Evolutionary conservation across 2,888 invertebrate species (phyloP), one percentile per base, ranked within the genome.

Genomic region (Archaeoteleia sp.): DNA sequence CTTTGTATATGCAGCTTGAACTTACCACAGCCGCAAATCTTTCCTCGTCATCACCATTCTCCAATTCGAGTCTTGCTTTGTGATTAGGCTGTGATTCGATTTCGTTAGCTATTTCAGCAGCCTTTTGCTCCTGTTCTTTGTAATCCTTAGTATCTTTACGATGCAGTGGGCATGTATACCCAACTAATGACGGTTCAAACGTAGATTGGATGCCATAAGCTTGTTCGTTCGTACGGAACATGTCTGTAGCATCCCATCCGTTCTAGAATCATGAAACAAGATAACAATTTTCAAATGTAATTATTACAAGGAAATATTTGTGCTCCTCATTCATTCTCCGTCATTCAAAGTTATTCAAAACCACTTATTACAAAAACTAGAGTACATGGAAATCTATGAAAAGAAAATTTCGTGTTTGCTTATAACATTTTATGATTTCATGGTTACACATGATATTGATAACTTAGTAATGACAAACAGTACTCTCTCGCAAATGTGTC

Each of bases 191-290:
- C 79, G 96, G 94, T 82, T 96, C 96, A 85, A 95, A 98, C 1
- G 95, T 95, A 74, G 96, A 94, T 78, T 92, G 92, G 6, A 98
- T 95, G 51, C 97, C 96, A 86, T 97, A 97, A 72, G 93, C 90
- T 82, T 91, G 90, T 84, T 95, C 95, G 87, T 98, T 98, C 84
- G 93, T 95, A 72, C 92, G 90, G 87, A 98, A 98, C 98, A 98
- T 98, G 75, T 98, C 97, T 85, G 93, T 92, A 1, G 94, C 93
- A 87, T 97, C 95, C 98, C 98, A 98, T 61, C 98, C 98, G 88
- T 96, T 96, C 86, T 87, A 71, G 49, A 73, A 76, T 27, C 14
- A 23, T 14, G 10, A 20, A 23, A 30, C 17, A 5, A 27, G 29
- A 25, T 37, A 12, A 30, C 8, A 48, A 12, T 34, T 32, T 7